Evolutionary conservation across 2,888 invertebrate genomes (phyloP), one percentile per base, ranked within the genome.

Genomic region (Parochlus steinenii): DNA sequence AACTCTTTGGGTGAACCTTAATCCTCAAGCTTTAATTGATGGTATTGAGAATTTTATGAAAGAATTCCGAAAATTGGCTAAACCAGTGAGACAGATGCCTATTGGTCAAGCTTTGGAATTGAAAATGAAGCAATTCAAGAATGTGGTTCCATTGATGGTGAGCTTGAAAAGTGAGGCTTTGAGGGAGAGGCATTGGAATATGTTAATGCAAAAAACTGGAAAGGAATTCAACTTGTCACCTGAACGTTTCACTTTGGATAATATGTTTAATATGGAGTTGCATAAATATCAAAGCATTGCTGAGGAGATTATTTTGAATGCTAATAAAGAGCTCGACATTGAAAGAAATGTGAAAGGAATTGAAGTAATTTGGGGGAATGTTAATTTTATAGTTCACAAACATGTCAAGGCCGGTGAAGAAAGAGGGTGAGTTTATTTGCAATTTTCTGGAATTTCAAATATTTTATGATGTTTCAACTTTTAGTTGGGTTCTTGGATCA

Each of bases 221-320:
- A 65, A 74, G 47, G 62, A 68, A 41, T 90, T 90, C 52, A 87
- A 90, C 48, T 87, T 90, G 78, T 68, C 80, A 3, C 75, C 85
- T 3, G 79, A 83, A 14, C 69, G 78, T n/a, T 90, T 92, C 47
- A 90, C 89, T 0, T 60, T 92, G 40, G 83, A 85, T 40, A 86
- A 89, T 51, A 81, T 92, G 74, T 92, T 92, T 52, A 71, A 78
- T 2, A 90, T 92, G 90, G 80, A 92, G 48, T 58, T 90, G 40
- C 82, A 86, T 47, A 71, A 76, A 43, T 85, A 82, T 50, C 77
- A 79, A 56, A 56, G 86, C 1, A 77, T 80, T 4, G 87, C 87
- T 23, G 79, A 78, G 46, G 74, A 76, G 50, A 89, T 92, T 37
- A 79, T 92, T 17, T 83, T 74, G 43, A 79, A 78, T 52, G 90